Conservation (phyloP, 2,888 invertebrate species). For the Drosophila neonasuta region DNA sequence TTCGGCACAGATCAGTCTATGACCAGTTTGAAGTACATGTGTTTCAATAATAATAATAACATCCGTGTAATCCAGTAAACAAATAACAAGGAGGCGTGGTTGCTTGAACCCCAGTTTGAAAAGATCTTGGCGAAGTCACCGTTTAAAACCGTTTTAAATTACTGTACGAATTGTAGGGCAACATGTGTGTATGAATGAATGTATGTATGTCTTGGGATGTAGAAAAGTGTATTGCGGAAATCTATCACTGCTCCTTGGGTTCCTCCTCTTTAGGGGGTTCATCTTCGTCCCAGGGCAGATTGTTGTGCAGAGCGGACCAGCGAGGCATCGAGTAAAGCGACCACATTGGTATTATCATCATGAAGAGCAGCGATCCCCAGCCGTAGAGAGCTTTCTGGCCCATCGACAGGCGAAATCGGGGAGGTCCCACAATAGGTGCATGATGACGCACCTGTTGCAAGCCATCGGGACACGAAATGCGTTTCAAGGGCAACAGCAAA, state of each 20-base stretch:
- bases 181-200: background rate
- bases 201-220: no score
- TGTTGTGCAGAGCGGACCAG: conserved; percentile 62
- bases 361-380: conserved; percentile 43
- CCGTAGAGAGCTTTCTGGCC: conserved; percentile 51
- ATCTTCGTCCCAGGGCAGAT: conserved; percentile 32
- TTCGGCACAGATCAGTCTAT: background rate
- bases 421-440: conserved; percentile 64
- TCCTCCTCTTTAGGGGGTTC: background rate
- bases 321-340: conserved; percentile 52
- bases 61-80: background rate
- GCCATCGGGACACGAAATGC: background rate
- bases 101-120: conserved; percentile 46
- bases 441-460: conserved; percentile 48
- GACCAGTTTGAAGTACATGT: background rate
- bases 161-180: background rate
- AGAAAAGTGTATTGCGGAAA: background rate
- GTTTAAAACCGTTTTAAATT: conserved; percentile 29
- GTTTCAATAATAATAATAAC: background rate
- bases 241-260: background rate
- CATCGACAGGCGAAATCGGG: conserved; percentile 59
- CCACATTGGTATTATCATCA: conserved; percentile 71
- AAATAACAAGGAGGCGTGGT: background rate
- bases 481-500: conserved; percentile 19
- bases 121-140: conserved; percentile 62